Percentiles rank a stretch among this genome's conserved stretches.
These are phyloP conservation scores for Parauchenoglanis punctatus DNA, from an alignment of 2,797 vertebrate species.

Conservation along the genomic window DNA sequence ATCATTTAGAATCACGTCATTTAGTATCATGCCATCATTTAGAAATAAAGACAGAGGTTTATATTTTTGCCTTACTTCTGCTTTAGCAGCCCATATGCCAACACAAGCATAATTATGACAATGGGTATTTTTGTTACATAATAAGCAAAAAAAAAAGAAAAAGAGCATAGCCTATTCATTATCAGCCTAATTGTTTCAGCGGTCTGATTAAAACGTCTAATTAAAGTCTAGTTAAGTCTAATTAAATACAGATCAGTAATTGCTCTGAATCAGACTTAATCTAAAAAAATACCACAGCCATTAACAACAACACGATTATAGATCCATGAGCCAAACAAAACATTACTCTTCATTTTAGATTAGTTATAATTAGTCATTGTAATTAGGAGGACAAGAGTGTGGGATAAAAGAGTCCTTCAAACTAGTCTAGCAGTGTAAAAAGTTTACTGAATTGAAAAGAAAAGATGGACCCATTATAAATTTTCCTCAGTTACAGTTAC, in stretches of 20 bases:
- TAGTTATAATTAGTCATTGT: not conserved
- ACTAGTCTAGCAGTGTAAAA: not conserved
- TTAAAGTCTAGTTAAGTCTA: not conserved
- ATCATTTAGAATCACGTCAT: too few relatives aligned
- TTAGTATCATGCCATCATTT: too few relatives aligned
- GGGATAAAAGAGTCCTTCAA: not conserved
- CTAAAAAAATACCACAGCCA: not conserved
- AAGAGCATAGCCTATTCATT: not conserved
- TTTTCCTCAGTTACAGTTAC: not conserved
- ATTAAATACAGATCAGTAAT: constrained; percentile 19
- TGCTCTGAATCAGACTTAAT: constrained; percentile 15
- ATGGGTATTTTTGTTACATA: too few relatives aligned
- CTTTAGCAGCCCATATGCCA: not conserved
- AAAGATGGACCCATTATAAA: not conserved
- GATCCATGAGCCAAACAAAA: not conserved
- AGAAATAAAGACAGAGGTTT: not conserved
- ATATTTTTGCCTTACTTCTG: not conserved
- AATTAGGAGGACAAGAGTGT: not conserved
- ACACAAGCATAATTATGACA: not conserved
- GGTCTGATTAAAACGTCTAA: constrained; percentile 19
- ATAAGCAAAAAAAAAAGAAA: not conserved
- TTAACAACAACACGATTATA: not conserved
- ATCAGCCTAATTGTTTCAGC: not conserved
- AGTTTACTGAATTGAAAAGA: not conserved
- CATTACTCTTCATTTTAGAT: not conserved